Evolutionary conservation across 2,113 vertebrate species (phyloP).

Genomic region (Heloderma charlesbogerti): DNA sequence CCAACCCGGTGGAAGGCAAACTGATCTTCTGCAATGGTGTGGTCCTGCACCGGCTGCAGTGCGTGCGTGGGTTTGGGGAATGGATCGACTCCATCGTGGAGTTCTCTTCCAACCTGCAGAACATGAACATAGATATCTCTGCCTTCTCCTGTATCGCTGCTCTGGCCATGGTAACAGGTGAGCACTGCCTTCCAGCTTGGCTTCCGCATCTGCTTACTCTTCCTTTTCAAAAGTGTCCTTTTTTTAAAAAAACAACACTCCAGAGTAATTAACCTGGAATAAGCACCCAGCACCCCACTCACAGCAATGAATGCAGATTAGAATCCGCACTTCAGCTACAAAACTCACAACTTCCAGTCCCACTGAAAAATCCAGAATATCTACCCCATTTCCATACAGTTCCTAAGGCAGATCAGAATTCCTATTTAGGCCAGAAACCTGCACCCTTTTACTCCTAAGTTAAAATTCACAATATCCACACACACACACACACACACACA

Average conservation of each 20-base stretch:
- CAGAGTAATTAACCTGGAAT: neutral
- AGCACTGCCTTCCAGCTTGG: slow-evolving; percentile 51
- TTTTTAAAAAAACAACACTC: too few species aligned
- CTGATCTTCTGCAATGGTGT: slow-evolving; percentile 99
- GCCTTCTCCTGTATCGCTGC: slow-evolving; percentile 99
- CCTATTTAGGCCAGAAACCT: neutral
- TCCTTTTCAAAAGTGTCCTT: neutral
- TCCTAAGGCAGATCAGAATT: neutral
- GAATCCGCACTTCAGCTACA: too few species aligned
- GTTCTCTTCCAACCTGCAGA: slow-evolving; percentile 98
- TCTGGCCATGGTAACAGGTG: slow-evolving; percentile 99
- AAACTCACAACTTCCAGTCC: neutral
- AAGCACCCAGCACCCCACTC: neutral
- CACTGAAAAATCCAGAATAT: neutral
- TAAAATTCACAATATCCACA: neutral
- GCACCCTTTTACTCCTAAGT: neutral
- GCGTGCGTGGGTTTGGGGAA: slow-evolving; percentile 97
- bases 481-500: neutral
- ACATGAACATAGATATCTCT: slow-evolving; percentile 98
- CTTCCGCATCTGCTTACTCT: neutral
- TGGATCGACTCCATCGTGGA: slow-evolving; percentile 99
- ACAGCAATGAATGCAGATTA: neutral
- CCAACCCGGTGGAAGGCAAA: slow-evolving; percentile 98
- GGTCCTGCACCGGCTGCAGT: slow-evolving; percentile 97
- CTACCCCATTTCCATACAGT: too few species aligned